phyloP scores from a whole-genome alignment of 2,888 invertebrate genomes.

The Cerastoderma edule region DNA sequence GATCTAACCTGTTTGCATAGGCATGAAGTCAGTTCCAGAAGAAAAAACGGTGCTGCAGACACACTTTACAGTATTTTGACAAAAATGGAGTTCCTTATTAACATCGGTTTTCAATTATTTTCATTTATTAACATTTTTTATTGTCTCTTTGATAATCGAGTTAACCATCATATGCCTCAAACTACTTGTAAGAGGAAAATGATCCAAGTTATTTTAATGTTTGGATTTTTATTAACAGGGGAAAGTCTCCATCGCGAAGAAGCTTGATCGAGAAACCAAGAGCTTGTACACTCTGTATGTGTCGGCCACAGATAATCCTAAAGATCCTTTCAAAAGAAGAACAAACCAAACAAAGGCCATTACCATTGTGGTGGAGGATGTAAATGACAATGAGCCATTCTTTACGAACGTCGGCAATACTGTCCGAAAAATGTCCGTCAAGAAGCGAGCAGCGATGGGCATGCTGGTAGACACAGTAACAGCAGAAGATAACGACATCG shows the following conservation, averaged over 20 bases:
- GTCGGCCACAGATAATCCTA: slow-evolving; percentile 90
- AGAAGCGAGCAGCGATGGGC: slow-evolving; percentile 63
- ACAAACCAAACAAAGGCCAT: slow-evolving; percentile 85
- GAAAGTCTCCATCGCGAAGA: slow-evolving; percentile 74
- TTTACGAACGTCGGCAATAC: slow-evolving; percentile 56
- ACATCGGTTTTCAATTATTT: no score
- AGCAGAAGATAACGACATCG: slow-evolving; percentile 72
- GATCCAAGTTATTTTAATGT: no score
- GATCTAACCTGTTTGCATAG: no score
- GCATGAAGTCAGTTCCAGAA: no score
- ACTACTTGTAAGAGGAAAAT: no score
- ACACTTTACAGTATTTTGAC: no score
- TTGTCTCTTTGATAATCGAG: no score
- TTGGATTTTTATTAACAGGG: slow-evolving; percentile 75
- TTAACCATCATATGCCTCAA: no score
- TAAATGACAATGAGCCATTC: slow-evolving; percentile 96
- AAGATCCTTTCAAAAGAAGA: slow-evolving; percentile 77
- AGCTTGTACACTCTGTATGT: slow-evolving; percentile 89
- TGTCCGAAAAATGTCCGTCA: slow-evolving; percentile 52
- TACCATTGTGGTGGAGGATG: slow-evolving; percentile 90
- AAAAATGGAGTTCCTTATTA: no score
- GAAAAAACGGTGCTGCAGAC: no score
- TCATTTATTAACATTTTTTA: no score
- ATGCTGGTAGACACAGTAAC: slow-evolving; percentile 66
- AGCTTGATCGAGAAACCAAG: slow-evolving; percentile 90